Conservation (phyloP, 2,113 vertebrate genomes). For the Scytalopus superciliaris region DNA sequence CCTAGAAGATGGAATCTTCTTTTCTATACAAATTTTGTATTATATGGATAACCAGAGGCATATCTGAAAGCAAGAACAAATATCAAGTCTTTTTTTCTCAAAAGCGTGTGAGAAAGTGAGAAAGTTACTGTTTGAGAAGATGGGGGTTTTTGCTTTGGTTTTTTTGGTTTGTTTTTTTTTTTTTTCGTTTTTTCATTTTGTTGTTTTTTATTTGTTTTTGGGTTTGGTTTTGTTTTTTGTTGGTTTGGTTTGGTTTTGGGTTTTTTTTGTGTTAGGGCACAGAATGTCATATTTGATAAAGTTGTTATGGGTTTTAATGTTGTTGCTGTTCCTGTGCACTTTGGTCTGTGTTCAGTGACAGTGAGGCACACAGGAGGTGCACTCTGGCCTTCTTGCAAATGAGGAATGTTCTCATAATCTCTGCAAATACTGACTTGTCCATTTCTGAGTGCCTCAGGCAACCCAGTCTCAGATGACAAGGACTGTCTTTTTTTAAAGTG, state of each 20-base stretch:
- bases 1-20: neutral
- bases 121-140: neutral
- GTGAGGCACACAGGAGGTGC: neutral
- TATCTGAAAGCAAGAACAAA: neutral
- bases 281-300: neutral
- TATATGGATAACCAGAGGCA: neutral
- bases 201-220: too few relatives aligned
- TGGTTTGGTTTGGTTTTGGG: neutral
- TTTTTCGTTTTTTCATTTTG: too few relatives aligned
- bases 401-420: neutral
- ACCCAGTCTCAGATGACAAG: neutral
- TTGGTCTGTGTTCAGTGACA: neutral
- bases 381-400: neutral
- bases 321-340: neutral
- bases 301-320: neutral
- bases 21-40: neutral
- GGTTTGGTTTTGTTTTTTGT: fast-evolving
- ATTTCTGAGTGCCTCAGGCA: neutral
- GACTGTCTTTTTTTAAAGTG: neutral
- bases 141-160: fast-evolving
- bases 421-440: neutral
- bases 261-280: neutral
- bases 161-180: fast-evolving
- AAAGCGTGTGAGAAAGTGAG: neutral
- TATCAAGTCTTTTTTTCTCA: neutral